Conservation (phyloP, 2,113 vertebrate species). For the Xenotilapia caudafasciata region DNA sequence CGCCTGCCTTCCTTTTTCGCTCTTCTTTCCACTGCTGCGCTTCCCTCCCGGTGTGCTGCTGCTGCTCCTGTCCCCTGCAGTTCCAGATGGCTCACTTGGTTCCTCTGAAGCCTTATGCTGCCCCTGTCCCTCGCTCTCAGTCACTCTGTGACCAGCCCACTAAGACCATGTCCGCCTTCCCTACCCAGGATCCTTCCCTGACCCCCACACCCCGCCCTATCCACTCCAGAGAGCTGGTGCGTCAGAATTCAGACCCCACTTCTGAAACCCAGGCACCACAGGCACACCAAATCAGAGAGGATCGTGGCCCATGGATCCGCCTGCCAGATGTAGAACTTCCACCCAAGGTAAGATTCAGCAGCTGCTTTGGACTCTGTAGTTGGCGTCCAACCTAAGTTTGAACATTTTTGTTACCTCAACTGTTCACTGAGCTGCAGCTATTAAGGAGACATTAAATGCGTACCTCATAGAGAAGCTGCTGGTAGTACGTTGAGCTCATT, state of each 20-base stretch:
- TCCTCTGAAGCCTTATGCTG: slow-evolving; percentile 87
- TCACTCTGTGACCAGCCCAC: slow-evolving; percentile 90
- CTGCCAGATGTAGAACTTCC: slow-evolving; percentile 79
- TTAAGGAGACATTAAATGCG: background rate
- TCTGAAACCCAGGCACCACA: slow-evolving; percentile 82
- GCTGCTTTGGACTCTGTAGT: background rate
- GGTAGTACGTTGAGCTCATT: background rate
- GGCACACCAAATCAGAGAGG: slow-evolving; percentile 65
- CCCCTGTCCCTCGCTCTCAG: slow-evolving; percentile 87
- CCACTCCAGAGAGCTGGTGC: slow-evolving; percentile 80
- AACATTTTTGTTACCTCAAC: background rate
- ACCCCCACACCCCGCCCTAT: slow-evolving; percentile 66
- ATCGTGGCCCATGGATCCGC: slow-evolving; percentile 82
- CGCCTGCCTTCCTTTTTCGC: slow-evolving; percentile 4
- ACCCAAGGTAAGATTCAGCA: slow-evolving; percentile 74
- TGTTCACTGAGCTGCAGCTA: background rate
- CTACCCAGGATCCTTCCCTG: slow-evolving; percentile 79
- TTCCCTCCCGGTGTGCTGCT: background rate
- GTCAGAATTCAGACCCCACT: slow-evolving; percentile 89
- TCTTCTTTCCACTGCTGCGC: slow-evolving; percentile 21
- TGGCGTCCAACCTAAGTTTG: background rate
- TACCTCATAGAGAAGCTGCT: background rate
- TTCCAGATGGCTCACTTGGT: slow-evolving; percentile 90
- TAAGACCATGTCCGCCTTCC: slow-evolving; percentile 87
- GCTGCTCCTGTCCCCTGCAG: slow-evolving; percentile 57